phyloP scores from a whole-genome alignment of 2,113 vertebrate species.

The Cinclus cinclus region DNA sequence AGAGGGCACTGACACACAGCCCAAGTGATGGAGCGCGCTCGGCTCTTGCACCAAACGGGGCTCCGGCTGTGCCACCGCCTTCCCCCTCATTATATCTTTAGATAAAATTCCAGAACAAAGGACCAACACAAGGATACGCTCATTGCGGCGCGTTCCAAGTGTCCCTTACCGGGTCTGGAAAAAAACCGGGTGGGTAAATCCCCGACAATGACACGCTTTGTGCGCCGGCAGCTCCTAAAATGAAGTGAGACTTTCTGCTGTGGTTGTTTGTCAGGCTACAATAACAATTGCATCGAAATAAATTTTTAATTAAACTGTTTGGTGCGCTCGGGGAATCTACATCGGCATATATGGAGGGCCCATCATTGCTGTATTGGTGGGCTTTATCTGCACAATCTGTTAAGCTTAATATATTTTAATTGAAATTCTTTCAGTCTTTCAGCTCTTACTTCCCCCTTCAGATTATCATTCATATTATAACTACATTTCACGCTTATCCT shows the following conservation, averaged over 20 bases:
- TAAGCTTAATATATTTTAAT: conserved; percentile 55
- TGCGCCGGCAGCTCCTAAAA: background rate
- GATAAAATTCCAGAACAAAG: conserved; percentile 62
- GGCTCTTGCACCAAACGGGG: background rate
- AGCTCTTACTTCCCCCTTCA: conserved; percentile 27
- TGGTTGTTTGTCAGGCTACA: conserved; percentile 23
- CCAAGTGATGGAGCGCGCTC: background rate
- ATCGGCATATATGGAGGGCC: background rate
- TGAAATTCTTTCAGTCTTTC: conserved; percentile 61
- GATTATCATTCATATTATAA: conserved; percentile 46
- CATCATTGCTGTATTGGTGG: background rate
- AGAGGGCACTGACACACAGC: conserved; percentile 65
- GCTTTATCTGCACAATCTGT: conserved; percentile 34
- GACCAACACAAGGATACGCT: background rate
- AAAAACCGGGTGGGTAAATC: background rate
- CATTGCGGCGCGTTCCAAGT: background rate
- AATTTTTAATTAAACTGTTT: conserved; percentile 38
- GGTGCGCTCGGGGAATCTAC: background rate
- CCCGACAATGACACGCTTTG: background rate
- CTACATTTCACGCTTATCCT: conserved; percentile 46
- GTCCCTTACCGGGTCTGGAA: background rate
- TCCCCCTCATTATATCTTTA: background rate
- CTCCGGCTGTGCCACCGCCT: background rate
- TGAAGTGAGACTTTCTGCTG: background rate
- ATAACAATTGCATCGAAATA: conserved; percentile 44